Evolutionary conservation across 1,140 invertebrate species (phyloP), one percentile per base, ranked within the genome.

Genomic region (Aphelenchoides fujianensis): DNA sequence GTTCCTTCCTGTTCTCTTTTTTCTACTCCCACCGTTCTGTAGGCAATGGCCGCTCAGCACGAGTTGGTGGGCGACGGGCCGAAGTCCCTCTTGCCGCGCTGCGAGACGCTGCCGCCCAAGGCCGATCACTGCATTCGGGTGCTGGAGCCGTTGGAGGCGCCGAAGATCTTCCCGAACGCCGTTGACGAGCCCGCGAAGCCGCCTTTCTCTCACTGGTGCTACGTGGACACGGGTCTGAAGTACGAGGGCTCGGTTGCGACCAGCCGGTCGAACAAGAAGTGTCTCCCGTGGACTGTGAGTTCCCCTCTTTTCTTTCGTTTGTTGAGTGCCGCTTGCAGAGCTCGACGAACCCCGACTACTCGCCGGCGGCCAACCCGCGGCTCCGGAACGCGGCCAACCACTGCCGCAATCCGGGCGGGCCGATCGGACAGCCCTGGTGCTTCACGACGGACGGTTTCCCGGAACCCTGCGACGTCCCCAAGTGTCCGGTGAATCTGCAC

Each of bases 351-450:
- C 5, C 27, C 32, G 63, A 74, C 37, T 76, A 75, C 31, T 74
- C 71, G 57, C 76, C 37, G 27, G 28, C 32, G 37, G 35, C n/a
- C 12, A 31, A 91, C 84, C 91, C 90, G 0, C 92, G 94, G 85
- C 86, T 97, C 28, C 89, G 90, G 30, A 91, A 91, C 19, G 90
- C 90, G 28, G 93, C 95, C 82, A 93, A 92, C 79, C 94, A 91
- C 83, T 98, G 95, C 85, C 89, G 93, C 70, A 98, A 98, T 87
- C 94, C 94, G 16, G 91, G 90, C 41, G 89, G 89, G 34, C 85
- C 88, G 0, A 90, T 92, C 82, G 82, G 85, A 0, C 89, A 91
- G 74, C 95, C 95, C 0, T 98, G 94, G 92, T 98, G 95, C 86
- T 93, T 91, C 78, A 87, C 87, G 16, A 75, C 80, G 5, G 80